phyloP scores from a whole-genome alignment of 2,888 invertebrate genomes.

The Dione juno region DNA sequence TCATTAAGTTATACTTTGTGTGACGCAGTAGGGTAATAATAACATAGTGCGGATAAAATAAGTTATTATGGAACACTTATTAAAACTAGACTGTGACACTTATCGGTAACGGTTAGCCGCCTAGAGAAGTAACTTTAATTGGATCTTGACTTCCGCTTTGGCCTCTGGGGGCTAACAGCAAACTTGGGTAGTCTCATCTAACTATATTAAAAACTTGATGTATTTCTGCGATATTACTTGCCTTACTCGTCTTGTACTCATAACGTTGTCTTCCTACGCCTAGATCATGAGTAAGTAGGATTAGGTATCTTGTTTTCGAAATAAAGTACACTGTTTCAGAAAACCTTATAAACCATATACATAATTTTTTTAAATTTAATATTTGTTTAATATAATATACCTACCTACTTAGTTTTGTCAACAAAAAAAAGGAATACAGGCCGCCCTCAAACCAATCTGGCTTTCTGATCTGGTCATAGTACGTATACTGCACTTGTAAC shows the following conservation, averaged over 20 bases:
- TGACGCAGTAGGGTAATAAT: too few relatives aligned
- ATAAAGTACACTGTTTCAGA: too few relatives aligned
- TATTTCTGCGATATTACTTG: conserved; percentile 26
- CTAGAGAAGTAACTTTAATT: conserved; percentile 44
- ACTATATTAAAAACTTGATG: conserved; percentile 36
- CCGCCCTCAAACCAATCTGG: too few relatives aligned
- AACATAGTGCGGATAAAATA: neutral
- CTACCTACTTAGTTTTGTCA: too few relatives aligned
- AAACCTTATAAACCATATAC: too few relatives aligned
- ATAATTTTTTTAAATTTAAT: too few relatives aligned
- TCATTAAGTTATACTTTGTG: too few relatives aligned
- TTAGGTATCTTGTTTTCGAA: too few relatives aligned
- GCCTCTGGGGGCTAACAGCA: conserved; percentile 34
- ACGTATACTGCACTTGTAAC: too few relatives aligned
- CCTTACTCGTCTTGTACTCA: neutral
- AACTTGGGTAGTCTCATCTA: conserved; percentile 38
- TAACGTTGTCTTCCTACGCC: neutral
- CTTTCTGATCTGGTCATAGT: too few relatives aligned
- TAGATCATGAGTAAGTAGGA: neutral
- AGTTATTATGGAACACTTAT: conserved; percentile 21
- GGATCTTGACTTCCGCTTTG: conserved; percentile 40
- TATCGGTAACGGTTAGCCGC: conserved; percentile 41
- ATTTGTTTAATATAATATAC: too few relatives aligned
- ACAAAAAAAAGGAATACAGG: too few relatives aligned
- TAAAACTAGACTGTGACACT: conserved; percentile 40